phyloP scores from a whole-genome alignment of 1,140 invertebrate genomes.

The Drosophila dunni region DNA sequence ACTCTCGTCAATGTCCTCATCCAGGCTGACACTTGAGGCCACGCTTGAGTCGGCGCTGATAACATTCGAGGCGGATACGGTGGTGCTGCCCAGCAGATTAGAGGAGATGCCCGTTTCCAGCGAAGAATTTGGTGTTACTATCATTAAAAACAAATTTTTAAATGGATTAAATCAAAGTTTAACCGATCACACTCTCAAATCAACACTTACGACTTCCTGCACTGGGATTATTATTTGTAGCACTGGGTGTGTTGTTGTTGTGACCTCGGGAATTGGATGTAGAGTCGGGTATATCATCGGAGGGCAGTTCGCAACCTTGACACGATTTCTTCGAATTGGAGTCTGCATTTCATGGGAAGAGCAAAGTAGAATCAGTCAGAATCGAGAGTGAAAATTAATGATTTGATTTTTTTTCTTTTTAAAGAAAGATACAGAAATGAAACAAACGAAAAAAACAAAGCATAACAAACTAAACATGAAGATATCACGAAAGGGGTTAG shows the following conservation, averaged over 20 bases:
- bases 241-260: slow-evolving; percentile 91
- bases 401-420: slow-evolving; percentile 66
- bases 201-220: slow-evolving; percentile 79
- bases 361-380: slow-evolving; percentile 57
- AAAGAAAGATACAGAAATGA: slow-evolving; percentile 23
- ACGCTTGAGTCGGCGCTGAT: slow-evolving; percentile 84
- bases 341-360: slow-evolving; percentile 66
- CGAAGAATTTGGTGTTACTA: slow-evolving; percentile 83
- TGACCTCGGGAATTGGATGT: slow-evolving; percentile 88
- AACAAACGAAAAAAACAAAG: slow-evolving; percentile 1
- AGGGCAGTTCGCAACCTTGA: slow-evolving; percentile 93
- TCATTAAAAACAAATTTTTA: neutral
- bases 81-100: slow-evolving; percentile 79
- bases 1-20: slow-evolving; percentile 81
- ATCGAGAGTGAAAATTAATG: slow-evolving; percentile 65
- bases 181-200: neutral
- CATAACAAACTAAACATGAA: slow-evolving; percentile 49
- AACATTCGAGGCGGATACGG: slow-evolving; percentile 79
- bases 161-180: slow-evolving; percentile 3
- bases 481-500: slow-evolving; percentile 69
- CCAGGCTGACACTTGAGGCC: slow-evolving; percentile 82
- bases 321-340: slow-evolving; percentile 91
- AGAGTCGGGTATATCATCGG: slow-evolving; percentile 90
- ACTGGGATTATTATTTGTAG: slow-evolving; percentile 89
- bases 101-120: slow-evolving; percentile 81